A percentile compares a stretch with the other conserved stretches of the same genome.
These are phyloP conservation scores for Philhelius pedissequus DNA, from an alignment of 2,888 invertebrate species.

Conservation along the genomic window DNA sequence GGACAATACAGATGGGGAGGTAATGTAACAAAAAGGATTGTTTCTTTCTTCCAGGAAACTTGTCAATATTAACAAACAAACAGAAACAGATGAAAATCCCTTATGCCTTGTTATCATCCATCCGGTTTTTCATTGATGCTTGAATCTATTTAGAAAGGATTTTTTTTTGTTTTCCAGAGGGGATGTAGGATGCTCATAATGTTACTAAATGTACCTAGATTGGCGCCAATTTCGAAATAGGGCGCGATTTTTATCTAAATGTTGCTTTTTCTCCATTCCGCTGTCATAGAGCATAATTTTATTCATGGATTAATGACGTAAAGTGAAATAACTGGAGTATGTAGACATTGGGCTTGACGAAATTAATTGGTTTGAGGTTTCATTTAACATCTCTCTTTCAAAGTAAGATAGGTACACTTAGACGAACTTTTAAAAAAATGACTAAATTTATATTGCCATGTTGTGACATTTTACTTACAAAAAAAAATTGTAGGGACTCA, in stretches of 20 bases:
- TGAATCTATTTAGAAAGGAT: conserved; percentile 7
- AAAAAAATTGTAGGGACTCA: too few species aligned
- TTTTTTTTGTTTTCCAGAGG: neutral
- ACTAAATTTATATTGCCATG: too few species aligned
- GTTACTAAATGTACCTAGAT: neutral
- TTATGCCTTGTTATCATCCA: conserved; percentile 28
- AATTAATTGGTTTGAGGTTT: too few species aligned
- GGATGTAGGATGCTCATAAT: neutral
- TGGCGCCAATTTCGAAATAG: neutral
- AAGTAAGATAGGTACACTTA: too few species aligned
- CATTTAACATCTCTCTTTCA: too few species aligned
- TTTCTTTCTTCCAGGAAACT: neutral
- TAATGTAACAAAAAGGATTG: neutral
- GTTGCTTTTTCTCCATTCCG: too few species aligned
- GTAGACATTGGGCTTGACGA: too few species aligned
- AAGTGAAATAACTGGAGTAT: too few species aligned
- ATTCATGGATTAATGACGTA: too few species aligned
- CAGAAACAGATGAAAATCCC: neutral
- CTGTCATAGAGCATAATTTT: too few species aligned
- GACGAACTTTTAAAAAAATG: too few species aligned
- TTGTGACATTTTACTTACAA: too few species aligned
- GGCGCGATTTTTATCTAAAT: neutral
- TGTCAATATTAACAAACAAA: conserved; percentile 35
- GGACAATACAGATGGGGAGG: neutral
- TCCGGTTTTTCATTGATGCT: conserved; percentile 44